Base-by-base conservation (phyloP, 2,113 vertebrate genomes). In the Aythya baeri region DNA sequence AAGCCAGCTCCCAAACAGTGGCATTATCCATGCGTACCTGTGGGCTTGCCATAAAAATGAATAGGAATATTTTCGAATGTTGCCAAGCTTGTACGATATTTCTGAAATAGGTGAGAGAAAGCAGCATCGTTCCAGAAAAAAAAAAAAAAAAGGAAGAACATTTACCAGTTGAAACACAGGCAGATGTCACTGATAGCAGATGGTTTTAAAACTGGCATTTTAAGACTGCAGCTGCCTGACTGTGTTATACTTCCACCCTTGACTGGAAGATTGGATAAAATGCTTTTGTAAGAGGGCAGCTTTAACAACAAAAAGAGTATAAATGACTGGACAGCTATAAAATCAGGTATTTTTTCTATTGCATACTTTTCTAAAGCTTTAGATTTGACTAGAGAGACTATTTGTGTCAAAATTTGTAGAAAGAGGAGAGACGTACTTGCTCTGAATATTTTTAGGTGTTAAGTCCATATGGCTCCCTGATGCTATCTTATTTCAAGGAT, bases 31-130 rank as follows among this genome's bases (percentile, higher is more conserved):
- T 0, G 13, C 41, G 52, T 66, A 77, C 74, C 72, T 93, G 46
- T 77, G 59, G 75, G 41, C 29, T 88, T 89, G 59, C 46, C 46
- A 80, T 41, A 89, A 74, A 93, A 89, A 76, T 70, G 44, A 92
- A 93, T 54, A 62, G 66, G 63, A 89, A 89, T 57, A 21, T 72
- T 65, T 83, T 82, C 71, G 84, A 83, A 87, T 94, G 86, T 93
- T 66, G 55, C 67, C 52, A 78, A 15, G 13, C 62, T 89, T 73
- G 34, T 77, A 87, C 31, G 58, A 76, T 95, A 93, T 83, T 93
- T 94, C 59, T 89, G 78, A 54, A 96, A 93, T 74, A 96, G 93
- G 89, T 97, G 75, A 89, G 59, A 94, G 74, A 91, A 91, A 85
- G n/a, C n/a, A 91, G 29, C 50, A 77, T 34, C 20, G 0, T 71